Evolutionary conservation across 2,797 vertebrate species (phyloP).

Genomic region (Syndactyla subalaris): DNA sequence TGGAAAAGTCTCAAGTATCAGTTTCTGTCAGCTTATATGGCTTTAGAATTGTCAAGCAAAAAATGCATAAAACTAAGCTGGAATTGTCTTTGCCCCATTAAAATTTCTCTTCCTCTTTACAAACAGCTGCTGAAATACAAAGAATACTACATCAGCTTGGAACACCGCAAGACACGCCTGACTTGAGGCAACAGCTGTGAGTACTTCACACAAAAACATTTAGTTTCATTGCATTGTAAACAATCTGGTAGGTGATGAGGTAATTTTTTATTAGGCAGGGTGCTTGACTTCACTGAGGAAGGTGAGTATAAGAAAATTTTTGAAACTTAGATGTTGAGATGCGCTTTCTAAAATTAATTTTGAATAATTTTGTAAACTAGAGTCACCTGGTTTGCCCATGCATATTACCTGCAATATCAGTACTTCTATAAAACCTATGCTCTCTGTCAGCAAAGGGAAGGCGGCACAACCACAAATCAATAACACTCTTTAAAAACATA

Average conservation of each 20-base stretch:
- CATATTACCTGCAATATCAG: not conserved
- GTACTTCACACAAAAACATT: constrained; percentile 68
- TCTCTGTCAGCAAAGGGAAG: not conserved
- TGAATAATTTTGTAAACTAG: not conserved
- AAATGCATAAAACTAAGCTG: not conserved
- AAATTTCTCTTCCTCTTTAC: constrained; percentile 22
- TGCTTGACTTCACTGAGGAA: not conserved
- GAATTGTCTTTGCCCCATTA: not conserved
- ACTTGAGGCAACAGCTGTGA: constrained; percentile 90
- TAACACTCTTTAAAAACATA: not conserved
- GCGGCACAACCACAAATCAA: not conserved
- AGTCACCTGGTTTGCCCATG: not conserved
- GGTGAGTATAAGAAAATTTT: not conserved
- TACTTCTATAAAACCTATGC: not conserved
- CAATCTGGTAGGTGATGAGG: not conserved
- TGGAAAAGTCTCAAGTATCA: not conserved
- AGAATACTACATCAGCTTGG: constrained; percentile 87
- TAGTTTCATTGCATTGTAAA: not conserved
- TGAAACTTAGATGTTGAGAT: not conserved
- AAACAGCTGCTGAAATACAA: constrained; percentile 91
- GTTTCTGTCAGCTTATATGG: not conserved
- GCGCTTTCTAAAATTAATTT: not conserved
- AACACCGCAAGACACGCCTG: constrained; percentile 86
- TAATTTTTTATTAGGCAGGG: not conserved
- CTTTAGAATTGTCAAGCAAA: constrained; percentile 20